phyloP scores from a whole-genome alignment of 2,888 invertebrate genomes.

The Gymnosoma rotundatum region DNA sequence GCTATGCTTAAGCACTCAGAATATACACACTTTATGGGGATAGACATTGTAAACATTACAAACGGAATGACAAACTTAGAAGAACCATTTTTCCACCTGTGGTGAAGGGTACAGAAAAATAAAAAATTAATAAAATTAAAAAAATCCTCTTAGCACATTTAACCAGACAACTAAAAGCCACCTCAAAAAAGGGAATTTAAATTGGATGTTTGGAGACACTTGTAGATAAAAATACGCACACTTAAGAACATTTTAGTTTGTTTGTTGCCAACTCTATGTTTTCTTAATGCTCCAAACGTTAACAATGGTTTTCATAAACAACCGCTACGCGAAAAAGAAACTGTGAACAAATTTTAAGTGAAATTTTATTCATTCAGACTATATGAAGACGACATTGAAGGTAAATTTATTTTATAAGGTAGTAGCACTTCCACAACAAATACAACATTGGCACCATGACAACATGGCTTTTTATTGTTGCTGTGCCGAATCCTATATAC shows the following conservation, averaged over 20 bases:
- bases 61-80: too few relatives aligned
- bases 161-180: background rate
- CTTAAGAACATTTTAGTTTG: conserved; percentile 10
- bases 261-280: conserved; percentile 4
- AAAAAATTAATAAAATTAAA: background rate
- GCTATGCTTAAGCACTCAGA: too few relatives aligned
- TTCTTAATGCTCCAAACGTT: conserved; percentile 1
- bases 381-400: background rate
- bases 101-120: too few relatives aligned
- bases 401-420: too few relatives aligned
- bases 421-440: too few relatives aligned
- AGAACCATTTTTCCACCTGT: too few relatives aligned
- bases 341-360: background rate
- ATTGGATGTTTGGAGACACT: conserved; percentile 43
- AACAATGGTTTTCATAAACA: background rate
- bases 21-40: too few relatives aligned
- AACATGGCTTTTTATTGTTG: too few relatives aligned
- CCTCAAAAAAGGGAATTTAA: conserved; percentile 9
- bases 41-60: too few relatives aligned
- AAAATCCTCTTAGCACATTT: background rate
- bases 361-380: background rate
- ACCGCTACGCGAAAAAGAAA: background rate
- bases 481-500: too few relatives aligned
- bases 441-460: too few relatives aligned
- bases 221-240: background rate